Percentiles rank a stretch among this genome's conserved stretches.
These are phyloP conservation scores for Oscheius sp. DNA, from an alignment of 2,888 invertebrate genomes.

Conservation along the genomic window DNA sequence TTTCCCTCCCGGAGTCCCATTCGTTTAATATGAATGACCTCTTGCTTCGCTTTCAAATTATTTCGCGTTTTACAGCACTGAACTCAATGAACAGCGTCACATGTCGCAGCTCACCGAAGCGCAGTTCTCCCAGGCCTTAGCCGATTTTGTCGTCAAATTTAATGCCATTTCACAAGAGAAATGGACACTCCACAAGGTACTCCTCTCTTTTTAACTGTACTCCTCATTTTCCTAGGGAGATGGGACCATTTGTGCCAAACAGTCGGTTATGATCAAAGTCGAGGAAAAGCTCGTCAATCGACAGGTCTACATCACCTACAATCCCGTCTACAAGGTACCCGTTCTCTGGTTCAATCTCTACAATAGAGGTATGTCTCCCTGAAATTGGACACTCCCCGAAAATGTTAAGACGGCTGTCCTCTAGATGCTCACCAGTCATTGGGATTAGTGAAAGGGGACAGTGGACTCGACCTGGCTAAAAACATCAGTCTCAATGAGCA, in stretches of 20 bases:
- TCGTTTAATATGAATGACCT: constrained; percentile 12
- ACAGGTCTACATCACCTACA: constrained; percentile 57
- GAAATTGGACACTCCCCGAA: no score
- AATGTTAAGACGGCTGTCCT: constrained; percentile 33
- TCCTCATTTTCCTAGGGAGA: constrained; percentile 29
- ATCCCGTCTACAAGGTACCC: constrained; percentile 58
- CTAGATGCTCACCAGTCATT: constrained; percentile 33
- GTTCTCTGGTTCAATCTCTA: constrained; percentile 67
- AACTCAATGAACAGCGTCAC: constrained; percentile 31
- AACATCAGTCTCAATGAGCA: constrained; percentile 38
- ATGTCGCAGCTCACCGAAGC: constrained; percentile 36
- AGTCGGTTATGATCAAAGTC: constrained; percentile 43
- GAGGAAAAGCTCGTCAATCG: constrained; percentile 40
- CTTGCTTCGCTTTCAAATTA: constrained; percentile 1
- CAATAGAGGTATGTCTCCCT: constrained; percentile 42
- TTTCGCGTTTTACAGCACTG: neutral
- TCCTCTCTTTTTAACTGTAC: neutral
- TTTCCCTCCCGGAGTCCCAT: neutral
- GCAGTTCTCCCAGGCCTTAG: constrained; percentile 26
- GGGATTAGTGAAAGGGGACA: constrained; percentile 22
- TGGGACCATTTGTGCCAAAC: constrained; percentile 41
- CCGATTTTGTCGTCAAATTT: constrained; percentile 31
- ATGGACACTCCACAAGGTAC: constrained; percentile 40
- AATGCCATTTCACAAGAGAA: constrained; percentile 27
- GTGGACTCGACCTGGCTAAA: constrained; percentile 19